A percentile compares a stretch with the other conserved stretches of the same genome.
These are phyloP conservation scores for Sphecodes monilicornis DNA, from an alignment of 2,888 invertebrate genomes.

Conservation along the genomic window DNA sequence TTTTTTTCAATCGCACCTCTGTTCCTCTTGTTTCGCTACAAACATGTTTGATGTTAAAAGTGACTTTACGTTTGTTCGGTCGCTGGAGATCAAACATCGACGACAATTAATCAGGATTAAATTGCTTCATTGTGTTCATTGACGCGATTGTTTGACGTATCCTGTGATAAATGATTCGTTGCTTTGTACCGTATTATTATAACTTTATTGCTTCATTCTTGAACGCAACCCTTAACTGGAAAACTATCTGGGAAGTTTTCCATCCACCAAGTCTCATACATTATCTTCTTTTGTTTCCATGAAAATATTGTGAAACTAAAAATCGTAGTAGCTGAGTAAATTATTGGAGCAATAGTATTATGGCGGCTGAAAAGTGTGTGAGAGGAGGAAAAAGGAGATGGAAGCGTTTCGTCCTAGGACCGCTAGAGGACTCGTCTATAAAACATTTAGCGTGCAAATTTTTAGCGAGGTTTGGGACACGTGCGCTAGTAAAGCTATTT, in stretches of 20 bases:
- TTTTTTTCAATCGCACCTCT: slow-evolving; percentile 5
- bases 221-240: neutral
- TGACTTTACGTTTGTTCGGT: slow-evolving; percentile 23
- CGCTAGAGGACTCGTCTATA: too few relatives aligned
- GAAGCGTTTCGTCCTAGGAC: too few relatives aligned
- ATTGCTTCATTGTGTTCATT: neutral
- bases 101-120: slow-evolving; percentile 1
- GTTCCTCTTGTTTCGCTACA: slow-evolving; percentile 1
- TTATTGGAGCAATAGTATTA: too few relatives aligned
- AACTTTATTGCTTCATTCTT: neutral
- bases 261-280: neutral
- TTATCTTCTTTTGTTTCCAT: neutral
- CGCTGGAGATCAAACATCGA: neutral
- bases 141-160: neutral
- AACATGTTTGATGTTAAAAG: slow-evolving; percentile 13
- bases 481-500: too few relatives aligned
- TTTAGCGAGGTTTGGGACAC: too few relatives aligned
- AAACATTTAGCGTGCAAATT: too few relatives aligned
- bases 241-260: neutral
- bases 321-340: neutral
- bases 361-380: too few relatives aligned
- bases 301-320: neutral
- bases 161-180: neutral
- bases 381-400: too few relatives aligned
- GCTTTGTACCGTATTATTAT: neutral